phyloP scores from a whole-genome alignment of 2,797 vertebrate genomes.

The Hephaestus fuliginosus region DNA sequence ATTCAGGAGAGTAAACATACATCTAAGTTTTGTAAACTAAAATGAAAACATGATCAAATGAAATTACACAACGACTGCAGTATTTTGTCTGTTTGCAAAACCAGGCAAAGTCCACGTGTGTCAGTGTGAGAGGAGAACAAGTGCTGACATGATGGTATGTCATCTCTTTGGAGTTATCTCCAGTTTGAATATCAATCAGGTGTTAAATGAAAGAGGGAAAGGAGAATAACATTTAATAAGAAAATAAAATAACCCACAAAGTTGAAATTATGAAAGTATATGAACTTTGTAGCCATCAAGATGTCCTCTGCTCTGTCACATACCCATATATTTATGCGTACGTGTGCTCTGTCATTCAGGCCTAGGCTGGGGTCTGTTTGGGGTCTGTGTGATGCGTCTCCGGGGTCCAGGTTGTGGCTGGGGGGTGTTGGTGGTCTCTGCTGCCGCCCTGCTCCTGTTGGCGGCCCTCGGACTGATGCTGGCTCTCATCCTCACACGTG shows the following conservation, averaged over 20 bases:
- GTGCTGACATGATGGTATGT: background rate
- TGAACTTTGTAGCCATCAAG: background rate
- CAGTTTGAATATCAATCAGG: background rate
- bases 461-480: constrained; percentile 77
- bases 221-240: background rate
- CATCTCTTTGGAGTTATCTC: background rate
- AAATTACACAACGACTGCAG: background rate
- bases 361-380: constrained; percentile 53
- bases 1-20: background rate
- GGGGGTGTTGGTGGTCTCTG: constrained; percentile 69
- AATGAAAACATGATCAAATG: background rate
- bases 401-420: constrained; percentile 61
- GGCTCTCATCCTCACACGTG: constrained; percentile 83
- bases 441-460: constrained; percentile 69
- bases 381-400: constrained; percentile 67
- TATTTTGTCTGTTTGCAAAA: background rate
- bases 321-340: background rate
- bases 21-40: no score
- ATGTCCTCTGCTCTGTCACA: background rate
- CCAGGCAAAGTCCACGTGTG: background rate
- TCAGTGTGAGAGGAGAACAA: background rate
- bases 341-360: constrained; percentile 46
- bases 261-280: background rate
- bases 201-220: background rate
- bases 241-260: background rate